Evolutionary conservation across 2,797 vertebrate genomes (phyloP).

Genomic region (Varecia variegata): DNA sequence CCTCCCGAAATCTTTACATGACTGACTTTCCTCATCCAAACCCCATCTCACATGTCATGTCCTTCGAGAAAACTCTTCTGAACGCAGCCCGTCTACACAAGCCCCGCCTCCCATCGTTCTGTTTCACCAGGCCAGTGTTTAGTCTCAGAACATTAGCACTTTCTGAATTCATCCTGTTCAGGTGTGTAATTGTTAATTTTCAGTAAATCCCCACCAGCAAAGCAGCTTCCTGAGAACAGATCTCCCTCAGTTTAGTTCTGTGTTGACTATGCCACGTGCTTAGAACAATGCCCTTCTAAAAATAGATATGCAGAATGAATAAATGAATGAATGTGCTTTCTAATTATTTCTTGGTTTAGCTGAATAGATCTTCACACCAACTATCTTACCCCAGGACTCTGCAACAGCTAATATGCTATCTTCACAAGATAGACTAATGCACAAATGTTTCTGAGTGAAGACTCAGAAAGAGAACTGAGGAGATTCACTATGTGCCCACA

Average conservation of each 20-base stretch:
- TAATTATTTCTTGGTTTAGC: background rate
- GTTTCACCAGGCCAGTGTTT: no score
- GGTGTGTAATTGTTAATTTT: background rate
- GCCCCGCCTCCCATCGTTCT: background rate
- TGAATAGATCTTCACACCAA: background rate
- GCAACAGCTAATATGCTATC: background rate
- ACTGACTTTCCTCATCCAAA: background rate
- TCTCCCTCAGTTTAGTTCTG: background rate
- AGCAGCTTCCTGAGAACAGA: background rate
- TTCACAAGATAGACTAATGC: background rate
- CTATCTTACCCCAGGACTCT: background rate
- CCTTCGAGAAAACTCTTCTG: background rate
- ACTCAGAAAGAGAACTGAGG: background rate
- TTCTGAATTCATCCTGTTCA: background rate
- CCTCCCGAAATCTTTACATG: background rate
- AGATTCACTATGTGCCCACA: background rate
- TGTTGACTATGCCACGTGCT: no score
- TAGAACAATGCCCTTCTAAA: background rate
- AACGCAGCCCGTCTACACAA: background rate
- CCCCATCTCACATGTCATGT: background rate
- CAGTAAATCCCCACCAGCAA: background rate
- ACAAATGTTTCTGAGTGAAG: background rate
- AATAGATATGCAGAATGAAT: background rate
- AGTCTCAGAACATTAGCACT: background rate
- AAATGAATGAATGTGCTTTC: background rate